Percentiles rank a stretch among this genome's conserved stretches.
phyloP scores from a whole-genome alignment of 2,113 vertebrate genomes.

The Pandion haliaetus region DNA sequence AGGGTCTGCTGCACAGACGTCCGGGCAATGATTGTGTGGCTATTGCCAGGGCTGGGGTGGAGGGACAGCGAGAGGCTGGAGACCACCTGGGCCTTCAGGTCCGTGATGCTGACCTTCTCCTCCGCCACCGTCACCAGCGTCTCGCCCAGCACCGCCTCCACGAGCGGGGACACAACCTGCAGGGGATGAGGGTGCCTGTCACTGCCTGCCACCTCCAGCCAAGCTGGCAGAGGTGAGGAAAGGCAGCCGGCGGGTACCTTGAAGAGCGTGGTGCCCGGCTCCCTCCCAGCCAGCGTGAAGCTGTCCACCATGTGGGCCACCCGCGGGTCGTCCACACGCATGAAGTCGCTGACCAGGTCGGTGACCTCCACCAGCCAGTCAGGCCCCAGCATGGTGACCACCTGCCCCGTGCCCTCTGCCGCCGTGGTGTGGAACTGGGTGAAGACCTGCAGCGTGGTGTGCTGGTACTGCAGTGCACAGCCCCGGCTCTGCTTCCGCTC shows the following conservation, averaged over 20 bases:
- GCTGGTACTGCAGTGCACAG: conserved; percentile 95
- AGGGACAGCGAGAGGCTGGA: conserved; percentile 89
- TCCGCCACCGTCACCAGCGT: conserved; percentile 86
- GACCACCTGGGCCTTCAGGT: conserved; percentile 88
- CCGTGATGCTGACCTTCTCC: conserved; percentile 95
- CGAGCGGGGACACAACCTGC: conserved; percentile 93
- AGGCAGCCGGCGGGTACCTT: conserved; percentile 76
- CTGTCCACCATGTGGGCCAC: conserved; percentile 92
- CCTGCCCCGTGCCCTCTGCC: conserved; percentile 87
- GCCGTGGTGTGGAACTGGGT: conserved; percentile 98
- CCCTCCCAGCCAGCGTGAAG: conserved; percentile 87
- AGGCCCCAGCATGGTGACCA: conserved; percentile 96
- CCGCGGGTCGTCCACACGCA: conserved; percentile 86
- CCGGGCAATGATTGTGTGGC: conserved; percentile 95
- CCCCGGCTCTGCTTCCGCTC: conserved; percentile 86
- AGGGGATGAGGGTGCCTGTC: background rate
- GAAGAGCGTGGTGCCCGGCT: conserved; percentile 87
- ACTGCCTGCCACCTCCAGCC: background rate
- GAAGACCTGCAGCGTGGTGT: conserved; percentile 89
- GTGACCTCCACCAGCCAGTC: conserved; percentile 99
- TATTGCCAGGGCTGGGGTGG: conserved; percentile 92
- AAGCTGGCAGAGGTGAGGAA: rapidly evolving
- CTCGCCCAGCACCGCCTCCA: conserved; percentile 90
- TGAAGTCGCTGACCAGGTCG: conserved; percentile 92
- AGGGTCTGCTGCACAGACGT: conserved; percentile 88